These are phyloP conservation scores for Caranx melampygus DNA, from an alignment of 2,113 vertebrate genomes.

Conservation along the genomic window DNA sequence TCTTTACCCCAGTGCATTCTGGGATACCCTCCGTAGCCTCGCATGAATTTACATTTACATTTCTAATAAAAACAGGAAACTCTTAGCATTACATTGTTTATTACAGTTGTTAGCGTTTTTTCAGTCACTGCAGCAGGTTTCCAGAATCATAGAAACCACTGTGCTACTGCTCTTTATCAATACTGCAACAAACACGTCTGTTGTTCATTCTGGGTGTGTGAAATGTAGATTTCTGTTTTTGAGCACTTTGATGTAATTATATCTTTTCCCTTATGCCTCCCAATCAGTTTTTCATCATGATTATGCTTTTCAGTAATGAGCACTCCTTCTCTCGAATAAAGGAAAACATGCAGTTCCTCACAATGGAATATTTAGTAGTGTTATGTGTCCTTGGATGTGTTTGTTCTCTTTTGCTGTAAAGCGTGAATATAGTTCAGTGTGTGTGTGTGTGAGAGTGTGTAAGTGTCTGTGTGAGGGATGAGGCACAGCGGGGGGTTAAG, in stretches of 20 bases:
- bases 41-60: neutral
- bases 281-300: constrained; percentile 70
- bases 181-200: constrained; percentile 27
- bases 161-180: no score
- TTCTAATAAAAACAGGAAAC: neutral
- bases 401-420: constrained; percentile 49
- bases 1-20: neutral
- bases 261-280: constrained; percentile 68
- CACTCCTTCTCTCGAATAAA: constrained; percentile 65
- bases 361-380: constrained; percentile 74
- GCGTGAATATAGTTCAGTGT: constrained; percentile 22
- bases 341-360: constrained; percentile 63
- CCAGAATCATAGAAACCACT: constrained; percentile 9
- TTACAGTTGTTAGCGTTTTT: neutral
- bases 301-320: constrained; percentile 76
- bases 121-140: neutral
- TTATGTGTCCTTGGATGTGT: constrained; percentile 68
- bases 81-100: neutral
- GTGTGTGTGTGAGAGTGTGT: constrained; percentile 28
- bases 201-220: constrained; percentile 36
- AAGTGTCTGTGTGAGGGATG: constrained; percentile 25
- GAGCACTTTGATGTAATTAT: constrained; percentile 72
- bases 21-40: neutral
- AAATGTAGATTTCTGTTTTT: constrained; percentile 49
- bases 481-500: constrained; percentile 68